These are phyloP conservation scores for Patella ulyssiponensis DNA, from an alignment of 2,888 invertebrate genomes.

Conservation along the genomic window DNA sequence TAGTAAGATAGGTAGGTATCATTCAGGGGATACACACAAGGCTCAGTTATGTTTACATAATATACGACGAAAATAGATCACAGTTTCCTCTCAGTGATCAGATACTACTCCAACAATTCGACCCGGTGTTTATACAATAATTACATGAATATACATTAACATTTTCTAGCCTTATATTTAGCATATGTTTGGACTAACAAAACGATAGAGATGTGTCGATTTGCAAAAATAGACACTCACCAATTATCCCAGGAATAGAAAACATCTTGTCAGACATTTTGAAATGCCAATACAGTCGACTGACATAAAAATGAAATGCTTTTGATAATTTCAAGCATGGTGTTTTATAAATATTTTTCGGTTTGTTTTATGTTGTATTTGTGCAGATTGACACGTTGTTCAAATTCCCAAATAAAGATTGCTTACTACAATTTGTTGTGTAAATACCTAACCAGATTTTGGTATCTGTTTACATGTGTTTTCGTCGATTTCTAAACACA, in stretches of 20 bases:
- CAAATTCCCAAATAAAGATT: too few relatives aligned
- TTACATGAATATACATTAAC: slow-evolving; percentile 7
- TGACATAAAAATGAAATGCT: too few relatives aligned
- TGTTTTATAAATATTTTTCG: too few relatives aligned
- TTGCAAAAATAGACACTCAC: background rate
- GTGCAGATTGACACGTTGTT: too few relatives aligned
- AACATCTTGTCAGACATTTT: background rate
- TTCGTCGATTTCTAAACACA: too few relatives aligned
- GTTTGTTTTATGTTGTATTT: too few relatives aligned
- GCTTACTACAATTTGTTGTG: too few relatives aligned
- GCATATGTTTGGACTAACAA: background rate
- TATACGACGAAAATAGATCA: background rate
- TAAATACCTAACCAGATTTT: too few relatives aligned
- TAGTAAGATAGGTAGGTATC: background rate
- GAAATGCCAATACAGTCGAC: too few relatives aligned
- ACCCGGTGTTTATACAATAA: background rate
- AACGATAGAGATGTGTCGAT: background rate
- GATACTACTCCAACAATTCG: background rate
- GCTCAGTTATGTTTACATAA: background rate
- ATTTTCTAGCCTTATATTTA: background rate
- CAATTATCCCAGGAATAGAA: background rate
- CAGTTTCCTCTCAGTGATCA: background rate
- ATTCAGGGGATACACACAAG: background rate
- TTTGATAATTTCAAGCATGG: too few relatives aligned
- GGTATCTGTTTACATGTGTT: too few relatives aligned